Percentiles rank a stretch among this genome's conserved stretches.
These are phyloP conservation scores for Aptenodytes forsteri DNA, from an alignment of 2,113 vertebrate species.

Conservation along the genomic window DNA sequence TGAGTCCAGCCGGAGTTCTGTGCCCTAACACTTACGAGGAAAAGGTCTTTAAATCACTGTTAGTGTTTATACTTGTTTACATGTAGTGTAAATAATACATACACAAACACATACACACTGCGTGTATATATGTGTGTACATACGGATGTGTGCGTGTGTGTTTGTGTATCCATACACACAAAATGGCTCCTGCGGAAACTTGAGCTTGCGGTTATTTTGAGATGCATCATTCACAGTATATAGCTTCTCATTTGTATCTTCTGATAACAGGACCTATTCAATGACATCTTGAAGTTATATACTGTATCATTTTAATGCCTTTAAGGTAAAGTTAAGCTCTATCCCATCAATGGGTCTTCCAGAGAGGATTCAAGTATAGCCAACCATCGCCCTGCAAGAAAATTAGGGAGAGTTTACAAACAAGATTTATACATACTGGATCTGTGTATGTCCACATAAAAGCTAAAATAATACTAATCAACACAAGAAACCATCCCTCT, in stretches of 20 bases:
- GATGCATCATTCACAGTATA: constrained; percentile 48
- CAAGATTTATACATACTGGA: not conserved
- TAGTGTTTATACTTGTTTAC: constrained; percentile 32
- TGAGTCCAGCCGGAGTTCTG: not conserved
- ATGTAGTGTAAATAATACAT: constrained; percentile 10
- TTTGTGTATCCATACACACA: not conserved
- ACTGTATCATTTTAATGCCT: constrained; percentile 71
- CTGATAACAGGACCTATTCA: not conserved
- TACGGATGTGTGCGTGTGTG: not conserved
- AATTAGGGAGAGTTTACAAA: constrained; percentile 31
- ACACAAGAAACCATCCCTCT: not conserved
- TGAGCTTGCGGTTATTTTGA: not conserved
- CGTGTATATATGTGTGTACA: not conserved
- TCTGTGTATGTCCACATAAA: not conserved
- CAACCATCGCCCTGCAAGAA: constrained; percentile 87
- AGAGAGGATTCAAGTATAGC: constrained; percentile 87
- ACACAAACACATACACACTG: not conserved
- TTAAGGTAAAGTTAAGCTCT: constrained; percentile 38
- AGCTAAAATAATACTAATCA: not conserved
- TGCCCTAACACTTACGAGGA: constrained; percentile 16
- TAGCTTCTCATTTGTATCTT: not conserved
- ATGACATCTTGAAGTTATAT: constrained; percentile 45
- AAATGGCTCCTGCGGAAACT: constrained; percentile 55
- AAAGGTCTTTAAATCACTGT: constrained; percentile 5
- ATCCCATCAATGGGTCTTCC: constrained; percentile 84